phyloP scores from a whole-genome alignment of 2,888 invertebrate genomes.

The Agriopis aurantiaria region DNA sequence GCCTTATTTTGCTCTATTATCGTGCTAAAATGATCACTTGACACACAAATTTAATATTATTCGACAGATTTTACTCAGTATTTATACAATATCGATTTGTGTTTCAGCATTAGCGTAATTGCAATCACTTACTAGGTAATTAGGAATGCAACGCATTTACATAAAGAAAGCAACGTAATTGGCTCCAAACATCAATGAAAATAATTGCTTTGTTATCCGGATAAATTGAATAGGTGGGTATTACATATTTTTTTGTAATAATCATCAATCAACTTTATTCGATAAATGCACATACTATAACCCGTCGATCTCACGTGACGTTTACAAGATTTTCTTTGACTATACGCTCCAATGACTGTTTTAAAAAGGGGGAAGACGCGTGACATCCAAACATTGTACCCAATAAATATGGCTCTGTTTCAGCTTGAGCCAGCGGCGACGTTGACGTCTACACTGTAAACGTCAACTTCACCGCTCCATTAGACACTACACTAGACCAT shows the following conservation, averaged over 20 bases:
- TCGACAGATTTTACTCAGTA: constrained; percentile 21
- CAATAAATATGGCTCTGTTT: too few species aligned
- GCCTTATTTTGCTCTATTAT: constrained; percentile 78
- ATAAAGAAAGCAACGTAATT: constrained; percentile 23
- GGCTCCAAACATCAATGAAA: constrained; percentile 13
- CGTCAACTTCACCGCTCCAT: too few species aligned
- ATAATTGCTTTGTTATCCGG: constrained; percentile 14
- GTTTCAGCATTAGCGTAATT: not conserved
- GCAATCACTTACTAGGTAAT: not conserved
- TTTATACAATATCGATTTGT: not conserved
- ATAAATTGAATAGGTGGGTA: constrained; percentile 1
- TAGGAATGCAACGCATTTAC: constrained; percentile 8
- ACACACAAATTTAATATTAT: constrained; percentile 63
- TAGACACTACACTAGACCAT: too few species aligned
- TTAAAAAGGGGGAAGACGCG: too few species aligned
- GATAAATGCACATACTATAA: not conserved
- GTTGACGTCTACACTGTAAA: too few species aligned
- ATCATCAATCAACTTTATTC: not conserved
- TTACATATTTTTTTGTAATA: not conserved
- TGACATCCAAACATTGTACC: too few species aligned
- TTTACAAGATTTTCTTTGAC: not conserved
- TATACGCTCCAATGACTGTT: too few species aligned
- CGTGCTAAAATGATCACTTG: constrained; percentile 74
- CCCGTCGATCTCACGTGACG: not conserved
- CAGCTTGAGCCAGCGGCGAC: too few species aligned